Evolutionary conservation across 2,113 vertebrate genomes (phyloP).

Genomic region (Hippocampus guttulatus): DNA sequence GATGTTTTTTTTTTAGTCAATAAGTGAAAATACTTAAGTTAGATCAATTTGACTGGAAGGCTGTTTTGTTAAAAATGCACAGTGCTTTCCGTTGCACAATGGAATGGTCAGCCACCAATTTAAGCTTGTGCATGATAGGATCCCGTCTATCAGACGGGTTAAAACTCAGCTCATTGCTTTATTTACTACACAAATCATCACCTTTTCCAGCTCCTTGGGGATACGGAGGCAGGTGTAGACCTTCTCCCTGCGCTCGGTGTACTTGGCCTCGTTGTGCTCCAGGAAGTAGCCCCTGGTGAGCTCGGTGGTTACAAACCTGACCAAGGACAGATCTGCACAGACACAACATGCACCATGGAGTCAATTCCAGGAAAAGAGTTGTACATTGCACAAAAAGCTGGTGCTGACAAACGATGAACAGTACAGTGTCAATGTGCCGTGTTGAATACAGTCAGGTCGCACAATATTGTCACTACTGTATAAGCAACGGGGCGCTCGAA

Average conservation of each 20-base stretch:
- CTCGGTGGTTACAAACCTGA: slow-evolving; percentile 92
- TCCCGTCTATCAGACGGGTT: too few species aligned
- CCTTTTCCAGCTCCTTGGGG: slow-evolving; percentile 97
- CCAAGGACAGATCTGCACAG: slow-evolving; percentile 82
- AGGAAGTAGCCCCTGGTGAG: slow-evolving; percentile 97
- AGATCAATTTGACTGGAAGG: too few species aligned
- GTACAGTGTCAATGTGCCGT: not conserved
- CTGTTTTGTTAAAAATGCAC: too few species aligned
- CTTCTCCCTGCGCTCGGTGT: slow-evolving; percentile 90
- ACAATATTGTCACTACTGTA: not conserved
- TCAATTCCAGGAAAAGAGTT: not conserved
- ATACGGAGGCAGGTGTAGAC: slow-evolving; percentile 96
- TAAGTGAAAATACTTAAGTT: too few species aligned
- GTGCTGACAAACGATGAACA: not conserved
- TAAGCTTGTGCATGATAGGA: too few species aligned
- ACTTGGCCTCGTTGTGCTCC: slow-evolving; percentile 98
- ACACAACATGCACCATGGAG: slow-evolving; percentile 9
- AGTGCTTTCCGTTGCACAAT: too few species aligned
- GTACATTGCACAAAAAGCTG: not conserved
- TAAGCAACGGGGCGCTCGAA: not conserved
- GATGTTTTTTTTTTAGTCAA: too few species aligned
- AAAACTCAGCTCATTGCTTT: too few species aligned
- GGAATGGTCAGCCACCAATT: too few species aligned
- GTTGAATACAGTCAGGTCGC: not conserved
- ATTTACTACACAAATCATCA: slow-evolving; percentile 35